phyloP scores from a whole-genome alignment of 2,797 vertebrate genomes.

The Myoxocephalus aenaeus region DNA sequence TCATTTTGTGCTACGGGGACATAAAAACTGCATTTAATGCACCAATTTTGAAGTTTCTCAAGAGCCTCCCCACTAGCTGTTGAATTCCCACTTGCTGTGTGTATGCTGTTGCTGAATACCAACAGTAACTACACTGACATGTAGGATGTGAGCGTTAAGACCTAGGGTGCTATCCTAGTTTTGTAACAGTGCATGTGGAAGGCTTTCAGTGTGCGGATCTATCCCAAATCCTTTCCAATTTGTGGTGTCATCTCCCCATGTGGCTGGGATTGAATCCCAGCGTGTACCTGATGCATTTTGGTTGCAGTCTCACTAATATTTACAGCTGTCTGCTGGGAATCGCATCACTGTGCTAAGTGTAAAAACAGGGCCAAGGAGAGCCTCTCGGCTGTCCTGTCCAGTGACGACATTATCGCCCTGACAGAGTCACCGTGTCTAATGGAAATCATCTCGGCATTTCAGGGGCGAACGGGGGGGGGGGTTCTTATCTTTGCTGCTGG shows the following conservation, averaged over 20 bases:
- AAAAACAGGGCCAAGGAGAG: conserved; percentile 40
- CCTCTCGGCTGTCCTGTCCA: conserved; percentile 25
- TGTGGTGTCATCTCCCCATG: conserved; percentile 19
- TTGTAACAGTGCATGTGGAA: background rate
- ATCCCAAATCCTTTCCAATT: conserved; percentile 15
- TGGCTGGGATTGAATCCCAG: conserved; percentile 13
- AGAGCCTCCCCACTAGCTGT: background rate
- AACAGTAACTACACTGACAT: background rate
- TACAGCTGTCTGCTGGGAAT: conserved; percentile 33
- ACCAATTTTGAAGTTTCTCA: conserved; percentile 16
- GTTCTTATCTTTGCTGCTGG: conserved; percentile 28
- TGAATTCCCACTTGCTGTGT: conserved; percentile 16
- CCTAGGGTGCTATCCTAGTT: conserved; percentile 6
- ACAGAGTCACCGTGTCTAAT: conserved; percentile 40
- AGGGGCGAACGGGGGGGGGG: background rate
- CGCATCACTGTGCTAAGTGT: conserved; percentile 23
- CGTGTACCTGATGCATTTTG: conserved; percentile 26
- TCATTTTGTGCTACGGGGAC: conserved; percentile 21
- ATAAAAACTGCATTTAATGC: conserved; percentile 47
- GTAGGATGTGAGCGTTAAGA: conserved; percentile 3
- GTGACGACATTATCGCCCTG: conserved; percentile 37
- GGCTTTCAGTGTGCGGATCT: background rate
- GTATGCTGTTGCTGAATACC: conserved; percentile 1
- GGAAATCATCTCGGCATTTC: conserved; percentile 47
- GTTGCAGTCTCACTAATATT: conserved; percentile 17